Base-by-base conservation (phyloP, 2,113 vertebrate genomes). In the Nicator chloris region DNA sequence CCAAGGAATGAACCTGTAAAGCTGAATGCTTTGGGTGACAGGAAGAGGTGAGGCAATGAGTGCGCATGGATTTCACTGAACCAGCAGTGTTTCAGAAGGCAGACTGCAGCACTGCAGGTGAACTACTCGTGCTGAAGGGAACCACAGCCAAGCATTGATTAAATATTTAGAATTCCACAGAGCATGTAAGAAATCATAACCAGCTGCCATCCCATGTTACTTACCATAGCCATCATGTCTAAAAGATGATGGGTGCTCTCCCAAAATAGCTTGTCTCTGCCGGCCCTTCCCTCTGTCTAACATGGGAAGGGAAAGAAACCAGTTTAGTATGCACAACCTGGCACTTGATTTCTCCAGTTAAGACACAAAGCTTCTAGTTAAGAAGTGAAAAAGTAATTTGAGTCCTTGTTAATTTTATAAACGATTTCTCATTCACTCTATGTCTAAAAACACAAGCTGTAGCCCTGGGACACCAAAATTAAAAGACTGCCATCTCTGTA, bases 211-310 rank as follows among this genome's bases (percentile, higher is more conserved):
- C 49, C 72, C 65, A 11, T 1, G 30, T 75, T 93, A 98, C 98
- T 99, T 98, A 99, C 99, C 99, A 95, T 99, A 99, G 91, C 98
- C 98, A 95, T 99, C 99, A 97, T 99, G 98, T 95, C 98, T 98
- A 97, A 98, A 99, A 24, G 98, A 98, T 80, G 99, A 99, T 27
- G 99, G 99, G 91, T 99, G 99, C 91, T 99, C 99, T 97, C 99
- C 99, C 95, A 99, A 96, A 97, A 99, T 99, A 97, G 99, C 99
- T 97, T 99, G 99, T 88, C 99, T 98, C 97, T 99, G 99, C 85
- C 99, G 98, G 81, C 99, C 99, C 97, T 99, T 99, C 88, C 98
- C 98, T 97, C 98, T 98, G 90, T 99, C 99, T 99, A 97, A 97
- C 97, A 49, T 83, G 97, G 96, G 97, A 98, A 97, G 96, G 98